A percentile compares a stretch with the other conserved stretches of the same genome.
Evolutionary conservation across 2,888 invertebrate species (phyloP).

Genomic region (Lysandra coridon): DNA sequence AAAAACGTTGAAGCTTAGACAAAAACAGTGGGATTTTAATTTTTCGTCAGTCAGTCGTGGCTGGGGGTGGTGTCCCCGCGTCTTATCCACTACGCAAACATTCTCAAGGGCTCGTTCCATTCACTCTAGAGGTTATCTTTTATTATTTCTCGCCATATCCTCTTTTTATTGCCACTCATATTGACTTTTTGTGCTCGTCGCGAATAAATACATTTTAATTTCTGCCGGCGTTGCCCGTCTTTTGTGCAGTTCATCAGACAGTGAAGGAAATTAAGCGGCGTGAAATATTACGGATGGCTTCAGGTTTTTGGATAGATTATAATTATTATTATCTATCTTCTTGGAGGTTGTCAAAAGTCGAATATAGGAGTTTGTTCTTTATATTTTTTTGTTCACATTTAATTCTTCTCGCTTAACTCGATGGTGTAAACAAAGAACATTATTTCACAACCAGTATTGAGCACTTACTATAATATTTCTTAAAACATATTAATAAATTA

Average conservation of each 20-base stretch:
- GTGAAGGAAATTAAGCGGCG: constrained; percentile 65
- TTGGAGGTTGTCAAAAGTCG: background rate
- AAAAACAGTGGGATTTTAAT: constrained; percentile 66
- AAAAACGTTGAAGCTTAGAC: constrained; percentile 33
- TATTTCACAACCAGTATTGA: no score
- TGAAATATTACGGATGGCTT: constrained; percentile 50
- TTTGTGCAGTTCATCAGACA: constrained; percentile 68
- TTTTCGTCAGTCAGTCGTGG: constrained; percentile 53
- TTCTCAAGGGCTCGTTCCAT: constrained; percentile 76
- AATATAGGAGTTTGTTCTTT: no score
- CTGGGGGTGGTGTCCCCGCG: constrained; percentile 64
- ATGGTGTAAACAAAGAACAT: no score
- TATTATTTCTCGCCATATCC: constrained; percentile 54
- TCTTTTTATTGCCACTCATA: constrained; percentile 66
- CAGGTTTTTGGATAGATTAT: constrained; percentile 40
- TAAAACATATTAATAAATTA: no score
- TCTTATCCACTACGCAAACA: constrained; percentile 79
- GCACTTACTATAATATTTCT: no score
- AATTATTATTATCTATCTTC: no score
- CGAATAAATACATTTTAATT: constrained; percentile 81
- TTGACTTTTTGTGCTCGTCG: constrained; percentile 77
- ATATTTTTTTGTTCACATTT: no score
- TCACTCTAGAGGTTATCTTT: constrained; percentile 78
- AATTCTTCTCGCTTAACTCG: no score
- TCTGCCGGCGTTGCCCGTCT: constrained; percentile 64